Base-by-base conservation (phyloP, 2,113 vertebrate genomes). In the Anser cygnoides region DNA sequence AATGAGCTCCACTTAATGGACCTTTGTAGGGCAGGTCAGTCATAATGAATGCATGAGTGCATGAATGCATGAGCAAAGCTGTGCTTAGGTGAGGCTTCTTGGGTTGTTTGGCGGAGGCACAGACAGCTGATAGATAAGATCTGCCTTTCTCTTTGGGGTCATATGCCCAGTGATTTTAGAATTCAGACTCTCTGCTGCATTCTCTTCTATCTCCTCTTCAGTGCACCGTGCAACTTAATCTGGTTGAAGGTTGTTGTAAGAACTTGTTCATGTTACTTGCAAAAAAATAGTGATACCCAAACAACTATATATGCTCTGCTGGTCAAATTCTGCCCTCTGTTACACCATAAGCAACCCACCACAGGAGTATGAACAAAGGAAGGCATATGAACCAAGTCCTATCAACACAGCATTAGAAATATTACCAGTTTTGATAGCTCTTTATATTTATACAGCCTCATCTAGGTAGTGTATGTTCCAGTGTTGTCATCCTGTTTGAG, bases 1-100 rank as follows among this genome's bases (percentile, higher is more conserved):
- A 98, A 98, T 98, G 94, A 97, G 93, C 50, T 96, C 96, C 83
- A 78, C 41, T 97, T 98, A 98, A 98, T 94, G 95, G 96, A 93
- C 85, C 90, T 94, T 97, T 93, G 91, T 93, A 71, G 82, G 93
- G 97, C 90, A 95, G 93, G 93, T 94, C 92, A 80, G 25, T 91
- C 77, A 66, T 93, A 97, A 98, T 92, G 84, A 85, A 97, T 92
- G 96, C 68, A 59, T 3, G 61, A n/a, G 84, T 93, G 88, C 83
- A 73, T 89, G 94, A 97, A 94, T 92, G 88, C 82, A 84, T 61
- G 93, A 97, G 72, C 78, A 72, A 46, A 39, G 57, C 72, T 21
- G 35, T 3, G 6, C 58, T 71, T 59, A 67, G 80, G n/a, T 57
- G 87, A 52, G 79, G 20, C 50, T 55, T 58, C 84, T 22, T 39